A percentile compares a stretch with the other conserved stretches of the same genome.
These are phyloP conservation scores for Maylandia zebra DNA, from an alignment of 2,113 vertebrate genomes.

Conservation along the genomic window DNA sequence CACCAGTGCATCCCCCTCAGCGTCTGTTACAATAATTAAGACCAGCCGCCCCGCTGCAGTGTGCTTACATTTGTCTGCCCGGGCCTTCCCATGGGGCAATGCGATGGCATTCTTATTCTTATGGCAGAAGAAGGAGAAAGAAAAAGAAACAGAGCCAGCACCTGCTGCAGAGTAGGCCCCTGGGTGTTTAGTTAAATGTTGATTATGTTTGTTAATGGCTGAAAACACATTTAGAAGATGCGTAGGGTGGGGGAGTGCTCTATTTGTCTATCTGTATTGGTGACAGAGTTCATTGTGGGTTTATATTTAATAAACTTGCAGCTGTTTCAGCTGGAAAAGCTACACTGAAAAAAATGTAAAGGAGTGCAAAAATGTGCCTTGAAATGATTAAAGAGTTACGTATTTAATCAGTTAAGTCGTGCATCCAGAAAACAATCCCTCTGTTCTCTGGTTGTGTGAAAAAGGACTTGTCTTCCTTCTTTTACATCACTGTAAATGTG, in stretches of 20 bases:
- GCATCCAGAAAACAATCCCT: not conserved
- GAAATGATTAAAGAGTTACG: not conserved
- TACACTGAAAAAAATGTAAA: not conserved
- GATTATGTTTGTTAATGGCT: slow-evolving; percentile 64
- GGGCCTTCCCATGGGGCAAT: slow-evolving; percentile 58
- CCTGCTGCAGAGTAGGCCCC: slow-evolving; percentile 54
- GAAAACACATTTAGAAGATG: slow-evolving; percentile 14
- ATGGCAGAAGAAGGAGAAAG: slow-evolving; percentile 37
- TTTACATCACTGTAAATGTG: not conserved
- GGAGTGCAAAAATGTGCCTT: not conserved
- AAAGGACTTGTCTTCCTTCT: not conserved
- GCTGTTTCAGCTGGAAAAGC: not conserved
- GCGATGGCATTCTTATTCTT: slow-evolving; percentile 45
- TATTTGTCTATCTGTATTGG: not conserved
- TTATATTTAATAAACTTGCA: not conserved
- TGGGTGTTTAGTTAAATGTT: slow-evolving; percentile 60
- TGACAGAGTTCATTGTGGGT: not conserved
- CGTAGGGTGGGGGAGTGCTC: not conserved
- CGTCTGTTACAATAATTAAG: slow-evolving; percentile 68
- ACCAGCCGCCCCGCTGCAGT: slow-evolving; percentile 42
- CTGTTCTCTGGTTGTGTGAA: not conserved
- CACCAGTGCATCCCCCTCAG: slow-evolving; percentile 47
- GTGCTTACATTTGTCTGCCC: slow-evolving; percentile 53
- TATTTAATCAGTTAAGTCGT: not conserved
- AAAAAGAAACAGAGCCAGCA: slow-evolving; percentile 32